Base-by-base conservation (phyloP, 1,140 invertebrate species). In the Macrocentrus cingulum region DNA sequence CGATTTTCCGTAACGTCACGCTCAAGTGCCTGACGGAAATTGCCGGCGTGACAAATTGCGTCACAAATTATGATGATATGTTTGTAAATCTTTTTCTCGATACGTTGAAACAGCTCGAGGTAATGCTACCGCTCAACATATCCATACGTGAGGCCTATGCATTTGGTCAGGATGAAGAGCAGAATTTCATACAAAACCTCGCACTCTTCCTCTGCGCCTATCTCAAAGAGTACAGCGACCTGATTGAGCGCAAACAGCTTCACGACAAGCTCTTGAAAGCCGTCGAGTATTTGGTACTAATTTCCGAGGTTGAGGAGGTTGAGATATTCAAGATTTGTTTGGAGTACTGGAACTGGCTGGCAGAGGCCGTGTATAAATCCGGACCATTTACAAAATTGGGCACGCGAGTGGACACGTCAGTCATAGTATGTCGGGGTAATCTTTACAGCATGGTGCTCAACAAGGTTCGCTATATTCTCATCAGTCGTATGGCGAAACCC, bases 281-380 rank as follows among this genome's bases (percentile, higher is more conserved):
- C 2, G 81, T 99, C 22, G 88, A 94, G 63, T 99, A 99, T 77
- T 84, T 99, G 59, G 90, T 99, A 13, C 82, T 97, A 56, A 99
- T 99, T 68, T 99, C 96, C 15, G 94, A 98, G 82, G 97, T 99
- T 1, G 97, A 99, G 61, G 98, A 99, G 72, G 94, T 97, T 0
- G 98, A 99, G 83, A 97, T 99, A 55, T 99, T 99, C 74, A 99
- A 99, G 83, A 99, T 99, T 61, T 99, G 97, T 76, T 80, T 99
- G 16, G 98, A 99, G 75, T 99, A 98, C 77, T 99, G 98, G 98
- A 98, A 97, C 81, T 86, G 87, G 55, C 81, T 99, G 16, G 86
- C 92, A 13, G 85, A 92, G 49, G 94, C 98, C 73, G 81, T 99
- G 51, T 99, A 99, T 72, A 88, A 90, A 70, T 87, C 89, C 65